Base-by-base conservation (phyloP, 2,888 invertebrate species). In the Resseliella maxima region DNA sequence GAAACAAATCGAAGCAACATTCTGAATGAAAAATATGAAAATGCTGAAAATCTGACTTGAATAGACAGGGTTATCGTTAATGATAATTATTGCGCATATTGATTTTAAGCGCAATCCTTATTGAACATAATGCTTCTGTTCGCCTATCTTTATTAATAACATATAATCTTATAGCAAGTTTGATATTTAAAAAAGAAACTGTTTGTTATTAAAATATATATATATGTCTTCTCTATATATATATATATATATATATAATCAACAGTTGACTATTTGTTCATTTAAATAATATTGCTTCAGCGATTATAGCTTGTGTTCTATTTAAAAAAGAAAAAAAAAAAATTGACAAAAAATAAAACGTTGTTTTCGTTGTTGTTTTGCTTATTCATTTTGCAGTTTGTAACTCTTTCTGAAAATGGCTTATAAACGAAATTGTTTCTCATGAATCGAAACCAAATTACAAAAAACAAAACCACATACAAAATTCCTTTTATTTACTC, bases 391-490 rank as follows among this genome's bases (percentile, higher is more conserved):
- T 10, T n/a, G 35, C 31, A 72, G 72, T 72, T 72, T 72, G 72
- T 72, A 12, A 31, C 72, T 72, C 72, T 72, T 72, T 31, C 72
- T 72, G 72, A 72, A 72, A 72, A 72, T 72, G 72, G 72, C 72
- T 72, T 72, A 50, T 31, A 72, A 31, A 10, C 27, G 72, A 72
- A 24, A 59, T 59, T 18, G 3, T 50, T 59, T 59, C 24, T 59
- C 27, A 59, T 10, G 59, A 59, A 72, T 72, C 72, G 50, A 21
- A 50, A 50, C n/a, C 1, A 5, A 59, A 59, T 24, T 59, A 5
- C 59, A 50, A 8, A 41, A 41, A 41, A 41, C 41, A 41, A 41
- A 41, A 41, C 41, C 5, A 8, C 41, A 50, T 50, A 50, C 18
- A 50, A 41, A 41, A 41, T 41, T 8, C 5, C 12, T 8, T 12